Evolutionary conservation across 1,140 invertebrate species (phyloP).

Genomic region (Agrypnia vestita): DNA sequence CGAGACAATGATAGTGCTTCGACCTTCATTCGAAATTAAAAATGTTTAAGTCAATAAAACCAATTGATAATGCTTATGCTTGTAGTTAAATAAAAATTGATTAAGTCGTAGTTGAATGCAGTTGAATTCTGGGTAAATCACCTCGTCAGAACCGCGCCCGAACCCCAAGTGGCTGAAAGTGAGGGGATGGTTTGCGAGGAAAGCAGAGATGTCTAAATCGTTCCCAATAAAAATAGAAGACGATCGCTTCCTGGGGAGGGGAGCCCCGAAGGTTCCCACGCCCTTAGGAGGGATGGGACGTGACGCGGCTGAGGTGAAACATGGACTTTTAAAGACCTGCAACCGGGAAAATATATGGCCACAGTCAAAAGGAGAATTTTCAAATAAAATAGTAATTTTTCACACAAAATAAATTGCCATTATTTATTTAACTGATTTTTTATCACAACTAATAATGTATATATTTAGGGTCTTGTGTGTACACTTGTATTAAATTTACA

Average conservation of each 20-base stretch:
- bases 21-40: no score
- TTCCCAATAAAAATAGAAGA: constrained; percentile 61
- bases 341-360: not conserved
- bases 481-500: no score
- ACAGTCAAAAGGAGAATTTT: not conserved
- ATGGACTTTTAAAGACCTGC: constrained; percentile 60
- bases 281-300: constrained; percentile 52
- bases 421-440: no score
- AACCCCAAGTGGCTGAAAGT: constrained; percentile 11
- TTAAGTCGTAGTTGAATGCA: not conserved
- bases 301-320: constrained; percentile 59
- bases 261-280: constrained; percentile 41
- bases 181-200: constrained; percentile 22
- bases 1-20: no score
- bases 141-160: constrained; percentile 19
- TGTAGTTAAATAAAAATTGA: not conserved
- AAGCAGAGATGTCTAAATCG: constrained; percentile 60
- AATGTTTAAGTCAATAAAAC: no score
- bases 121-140: not conserved
- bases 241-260: constrained; percentile 44
- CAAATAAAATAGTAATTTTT: no score
- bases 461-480: no score
- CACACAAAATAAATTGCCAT: no score
- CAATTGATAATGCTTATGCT: not conserved
- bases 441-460: no score